Evolutionary conservation across 1,140 invertebrate genomes (phyloP).

Genomic region (Lerema accius): DNA sequence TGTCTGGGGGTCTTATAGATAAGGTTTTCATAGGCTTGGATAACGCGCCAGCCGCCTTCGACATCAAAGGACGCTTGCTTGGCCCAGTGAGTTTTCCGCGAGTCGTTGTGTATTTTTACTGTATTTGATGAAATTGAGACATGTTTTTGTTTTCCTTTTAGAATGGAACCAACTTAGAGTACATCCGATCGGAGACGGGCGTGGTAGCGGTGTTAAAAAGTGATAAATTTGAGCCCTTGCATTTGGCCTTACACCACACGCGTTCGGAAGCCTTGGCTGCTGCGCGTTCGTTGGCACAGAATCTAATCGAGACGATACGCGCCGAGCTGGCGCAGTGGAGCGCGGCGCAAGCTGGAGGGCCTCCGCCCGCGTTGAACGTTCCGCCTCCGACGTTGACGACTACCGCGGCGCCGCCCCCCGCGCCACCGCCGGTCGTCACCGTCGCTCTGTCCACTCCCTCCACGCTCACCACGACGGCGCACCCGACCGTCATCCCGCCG

Average conservation of each 20-base stretch:
- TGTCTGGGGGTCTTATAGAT: slow-evolving; percentile 83
- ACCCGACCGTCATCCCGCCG: slow-evolving; percentile 64
- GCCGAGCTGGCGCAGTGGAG: slow-evolving; percentile 87
- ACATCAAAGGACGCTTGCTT: slow-evolving; percentile 88
- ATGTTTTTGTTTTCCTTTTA: slow-evolving; percentile 52
- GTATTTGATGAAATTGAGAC: slow-evolving; percentile 28
- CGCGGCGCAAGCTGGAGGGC: slow-evolving; percentile 69
- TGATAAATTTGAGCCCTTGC: slow-evolving; percentile 91
- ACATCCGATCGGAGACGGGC: slow-evolving; percentile 90
- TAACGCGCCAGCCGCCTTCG: slow-evolving; percentile 89
- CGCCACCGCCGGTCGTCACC: slow-evolving; percentile 57
- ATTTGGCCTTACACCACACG: slow-evolving; percentile 90
- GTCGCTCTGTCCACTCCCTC: slow-evolving; percentile 59
- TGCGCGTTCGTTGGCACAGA: slow-evolving; percentile 89
- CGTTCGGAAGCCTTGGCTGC: slow-evolving; percentile 87
- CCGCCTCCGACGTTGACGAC: slow-evolving; percentile 69
- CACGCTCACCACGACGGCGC: slow-evolving; percentile 54
- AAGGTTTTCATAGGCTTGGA: slow-evolving; percentile 91
- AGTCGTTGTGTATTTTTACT: slow-evolving; percentile 27
- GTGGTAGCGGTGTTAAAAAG: slow-evolving; percentile 89
- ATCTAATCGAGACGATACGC: slow-evolving; percentile 92
- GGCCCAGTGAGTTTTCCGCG: slow-evolving; percentile 79
- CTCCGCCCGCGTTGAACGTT: slow-evolving; percentile 66
- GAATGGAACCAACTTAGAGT: slow-evolving; percentile 89
- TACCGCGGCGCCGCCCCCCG: slow-evolving; percentile 59